Evolutionary conservation across 1,140 invertebrate genomes (phyloP).

Genomic region (Camponotus floridanus): DNA sequence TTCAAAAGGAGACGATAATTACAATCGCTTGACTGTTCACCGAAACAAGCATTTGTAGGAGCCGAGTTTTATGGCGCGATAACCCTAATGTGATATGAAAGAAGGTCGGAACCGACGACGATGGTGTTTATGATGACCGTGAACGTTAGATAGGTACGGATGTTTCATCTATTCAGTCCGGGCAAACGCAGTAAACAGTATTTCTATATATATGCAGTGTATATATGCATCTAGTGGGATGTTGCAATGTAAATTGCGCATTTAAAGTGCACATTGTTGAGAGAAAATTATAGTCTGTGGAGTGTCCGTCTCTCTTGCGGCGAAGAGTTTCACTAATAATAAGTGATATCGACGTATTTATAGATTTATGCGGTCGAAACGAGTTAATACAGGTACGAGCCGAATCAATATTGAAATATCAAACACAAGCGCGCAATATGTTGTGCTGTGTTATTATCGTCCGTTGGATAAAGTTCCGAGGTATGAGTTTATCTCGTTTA

Average conservation of each 20-base stretch:
- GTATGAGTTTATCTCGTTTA: too few relatives aligned
- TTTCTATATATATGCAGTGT: neutral
- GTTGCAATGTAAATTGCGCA: constrained; percentile 44
- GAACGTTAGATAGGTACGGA: constrained; percentile 32
- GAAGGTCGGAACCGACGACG: constrained; percentile 62
- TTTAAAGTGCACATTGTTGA: constrained; percentile 32
- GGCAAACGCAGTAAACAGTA: constrained; percentile 33
- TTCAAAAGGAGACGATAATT: neutral
- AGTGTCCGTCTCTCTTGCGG: neutral
- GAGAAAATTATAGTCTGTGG: constrained; percentile 6
- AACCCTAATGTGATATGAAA: constrained; percentile 76
- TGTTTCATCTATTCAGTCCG: constrained; percentile 9
- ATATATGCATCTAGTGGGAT: constrained; percentile 9
- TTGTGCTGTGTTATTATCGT: neutral
- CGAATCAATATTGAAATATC: constrained; percentile 34
- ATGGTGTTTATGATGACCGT: constrained; percentile 40
- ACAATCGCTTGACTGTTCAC: constrained; percentile 30
- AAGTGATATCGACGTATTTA: neutral
- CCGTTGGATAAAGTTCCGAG: neutral
- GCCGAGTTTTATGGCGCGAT: constrained; percentile 61
- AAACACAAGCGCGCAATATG: constrained; percentile 1
- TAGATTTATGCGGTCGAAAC: constrained; percentile 29
- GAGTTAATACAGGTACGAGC: constrained; percentile 1
- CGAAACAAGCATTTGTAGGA: neutral
- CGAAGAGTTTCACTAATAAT: neutral